A percentile compares a stretch with the other conserved stretches of the same genome.
Evolutionary conservation across 1,140 invertebrate genomes (phyloP).

Genomic region (Chrysoperla carnea): DNA sequence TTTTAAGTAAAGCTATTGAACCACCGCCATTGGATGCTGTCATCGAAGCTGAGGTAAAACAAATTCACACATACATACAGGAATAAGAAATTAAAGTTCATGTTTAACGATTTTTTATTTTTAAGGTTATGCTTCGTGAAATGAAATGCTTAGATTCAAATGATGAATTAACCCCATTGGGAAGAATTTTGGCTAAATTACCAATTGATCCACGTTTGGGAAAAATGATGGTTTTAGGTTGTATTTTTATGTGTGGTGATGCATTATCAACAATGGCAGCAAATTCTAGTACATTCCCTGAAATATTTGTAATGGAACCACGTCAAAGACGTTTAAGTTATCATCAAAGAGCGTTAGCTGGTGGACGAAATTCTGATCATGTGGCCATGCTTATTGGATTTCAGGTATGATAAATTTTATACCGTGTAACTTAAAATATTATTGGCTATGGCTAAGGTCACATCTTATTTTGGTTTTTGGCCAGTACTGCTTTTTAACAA

Average conservation of each 20-base stretch:
- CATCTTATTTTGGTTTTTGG: too few species aligned
- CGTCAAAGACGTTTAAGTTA: constrained; percentile 46
- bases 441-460: too few species aligned
- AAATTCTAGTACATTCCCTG: constrained; percentile 80
- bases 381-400: constrained; percentile 88
- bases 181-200: constrained; percentile 78
- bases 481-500: constrained; percentile 1
- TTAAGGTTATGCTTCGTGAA: constrained; percentile 38
- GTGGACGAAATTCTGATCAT: constrained; percentile 80
- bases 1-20: constrained; percentile 84
- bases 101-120: constrained; percentile 4
- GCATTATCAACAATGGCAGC: constrained; percentile 85
- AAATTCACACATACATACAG: not conserved
- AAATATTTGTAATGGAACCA: constrained; percentile 62
- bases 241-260: constrained; percentile 73
- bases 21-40: constrained; percentile 88
- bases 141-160: constrained; percentile 74
- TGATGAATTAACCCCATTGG: constrained; percentile 77
- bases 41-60: constrained; percentile 64
- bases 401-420: constrained; percentile 26
- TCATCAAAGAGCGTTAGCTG: constrained; percentile 68
- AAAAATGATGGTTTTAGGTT: constrained; percentile 87
- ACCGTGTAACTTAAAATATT: too few species aligned
- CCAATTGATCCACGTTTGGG: constrained; percentile 85
- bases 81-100: constrained; percentile 27